Percentiles rank a stretch among this genome's conserved stretches.
These are phyloP conservation scores for Perdita meconis DNA, from an alignment of 2,888 invertebrate species.

Conservation along the genomic window DNA sequence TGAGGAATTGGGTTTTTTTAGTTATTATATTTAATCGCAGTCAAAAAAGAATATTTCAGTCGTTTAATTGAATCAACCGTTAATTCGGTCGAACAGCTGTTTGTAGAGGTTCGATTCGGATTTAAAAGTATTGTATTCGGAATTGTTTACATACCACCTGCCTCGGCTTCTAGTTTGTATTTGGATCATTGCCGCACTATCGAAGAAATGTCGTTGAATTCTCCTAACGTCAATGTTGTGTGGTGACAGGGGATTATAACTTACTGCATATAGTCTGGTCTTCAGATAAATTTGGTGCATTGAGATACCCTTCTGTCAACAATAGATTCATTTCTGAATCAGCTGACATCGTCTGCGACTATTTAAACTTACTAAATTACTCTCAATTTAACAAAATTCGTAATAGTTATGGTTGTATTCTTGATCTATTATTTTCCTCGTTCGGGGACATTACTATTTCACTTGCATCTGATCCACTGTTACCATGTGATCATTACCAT, in stretches of 20 bases:
- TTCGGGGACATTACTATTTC: neutral
- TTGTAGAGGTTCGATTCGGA: neutral
- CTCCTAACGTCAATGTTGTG: too few species aligned
- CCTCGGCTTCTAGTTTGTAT: too few species aligned
- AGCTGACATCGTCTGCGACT: too few species aligned
- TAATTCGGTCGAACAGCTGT: neutral
- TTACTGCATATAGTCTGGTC: too few species aligned
- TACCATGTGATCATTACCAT: neutral
- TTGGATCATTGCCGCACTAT: too few species aligned
- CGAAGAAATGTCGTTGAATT: too few species aligned
- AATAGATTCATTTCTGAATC: neutral
- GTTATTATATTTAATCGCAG: conserved; percentile 7
- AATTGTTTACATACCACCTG: too few species aligned
- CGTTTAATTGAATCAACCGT: neutral
- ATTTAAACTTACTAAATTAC: neutral
- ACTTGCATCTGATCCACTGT: too few species aligned
- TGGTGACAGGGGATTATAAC: too few species aligned
- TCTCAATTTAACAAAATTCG: neutral
- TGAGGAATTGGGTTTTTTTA: neutral
- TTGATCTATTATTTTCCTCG: neutral
- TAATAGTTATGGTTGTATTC: neutral
- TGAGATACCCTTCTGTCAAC: neutral
- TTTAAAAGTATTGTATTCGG: too few species aligned
- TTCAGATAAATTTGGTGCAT: too few species aligned
- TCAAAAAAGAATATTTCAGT: neutral